A percentile compares a stretch with the other conserved stretches of the same genome.
Evolutionary conservation across 2,113 vertebrate species (phyloP).

Genomic region (Mastomys natalensis): DNA sequence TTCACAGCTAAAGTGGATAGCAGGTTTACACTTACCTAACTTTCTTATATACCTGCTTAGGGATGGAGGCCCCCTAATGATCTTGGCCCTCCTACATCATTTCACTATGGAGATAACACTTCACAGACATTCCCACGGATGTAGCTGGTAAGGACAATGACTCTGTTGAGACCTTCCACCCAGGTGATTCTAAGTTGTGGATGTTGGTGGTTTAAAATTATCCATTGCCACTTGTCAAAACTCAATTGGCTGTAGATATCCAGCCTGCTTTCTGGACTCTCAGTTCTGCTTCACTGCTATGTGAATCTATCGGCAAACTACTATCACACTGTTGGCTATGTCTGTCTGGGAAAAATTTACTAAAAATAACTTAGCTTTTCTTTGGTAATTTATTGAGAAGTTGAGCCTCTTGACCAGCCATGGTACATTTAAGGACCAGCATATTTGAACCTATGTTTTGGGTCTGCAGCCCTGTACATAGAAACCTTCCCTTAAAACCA

Average conservation of each 20-base stretch:
- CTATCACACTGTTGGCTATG: background rate
- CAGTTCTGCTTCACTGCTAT: background rate
- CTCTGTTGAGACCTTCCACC: background rate
- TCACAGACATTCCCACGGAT: background rate
- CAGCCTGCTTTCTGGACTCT: background rate
- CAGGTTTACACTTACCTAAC: background rate
- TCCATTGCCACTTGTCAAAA: background rate
- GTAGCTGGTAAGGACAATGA: background rate
- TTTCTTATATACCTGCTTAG: background rate
- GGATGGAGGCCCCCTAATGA: background rate
- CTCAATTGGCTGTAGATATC: background rate
- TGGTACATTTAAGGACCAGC: background rate
- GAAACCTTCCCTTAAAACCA: background rate
- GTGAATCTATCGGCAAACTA: background rate
- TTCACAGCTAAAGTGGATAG: background rate
- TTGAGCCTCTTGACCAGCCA: background rate
- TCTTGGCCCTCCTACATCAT: background rate
- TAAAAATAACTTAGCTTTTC: constrained; percentile 35
- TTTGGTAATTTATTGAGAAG: constrained; percentile 27
- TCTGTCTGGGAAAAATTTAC: background rate
- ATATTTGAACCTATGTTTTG: background rate
- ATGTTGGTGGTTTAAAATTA: background rate
- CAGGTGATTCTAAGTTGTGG: background rate
- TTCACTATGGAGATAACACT: background rate
- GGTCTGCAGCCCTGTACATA: background rate